A percentile compares a stretch with the other conserved stretches of the same genome.
Evolutionary conservation across 2,888 invertebrate genomes (phyloP).

Genomic region (Thalpophila matura): DNA sequence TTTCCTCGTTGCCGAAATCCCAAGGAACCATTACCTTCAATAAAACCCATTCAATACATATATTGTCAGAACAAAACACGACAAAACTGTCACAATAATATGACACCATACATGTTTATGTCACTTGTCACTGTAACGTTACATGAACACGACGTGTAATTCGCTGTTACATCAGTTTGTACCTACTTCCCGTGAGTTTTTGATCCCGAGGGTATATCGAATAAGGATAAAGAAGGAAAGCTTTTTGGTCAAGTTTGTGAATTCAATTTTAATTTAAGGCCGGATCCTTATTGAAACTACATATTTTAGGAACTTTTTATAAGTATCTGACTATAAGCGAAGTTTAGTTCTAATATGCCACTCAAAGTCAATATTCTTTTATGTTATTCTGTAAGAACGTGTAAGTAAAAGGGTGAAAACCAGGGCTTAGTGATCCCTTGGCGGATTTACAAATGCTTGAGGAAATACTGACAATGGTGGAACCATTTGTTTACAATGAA

Average conservation of each 20-base stretch:
- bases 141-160: slow-evolving; percentile 20
- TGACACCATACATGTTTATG: slow-evolving; percentile 36
- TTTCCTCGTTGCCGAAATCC: neutral
- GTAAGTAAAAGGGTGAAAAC: neutral
- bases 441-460: slow-evolving; percentile 3
- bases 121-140: slow-evolving; percentile 38
- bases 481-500: neutral
- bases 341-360: neutral
- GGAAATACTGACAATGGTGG: neutral
- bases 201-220: too few species aligned
- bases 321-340: neutral
- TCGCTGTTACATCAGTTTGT: too few species aligned
- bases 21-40: neutral
- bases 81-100: slow-evolving; percentile 42
- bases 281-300: neutral
- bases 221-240: too few species aligned
- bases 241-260: too few species aligned
- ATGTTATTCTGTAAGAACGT: neutral
- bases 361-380: slow-evolving; percentile 13
- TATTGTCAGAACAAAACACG: slow-evolving; percentile 21
- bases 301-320: neutral
- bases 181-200: too few species aligned
- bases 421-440: slow-evolving; percentile 1
- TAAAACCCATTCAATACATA: slow-evolving; percentile 27
- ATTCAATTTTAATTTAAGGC: too few species aligned